Conservation (phyloP, 2,797 vertebrate genomes). For the Chrysocyon brachyurus region DNA sequence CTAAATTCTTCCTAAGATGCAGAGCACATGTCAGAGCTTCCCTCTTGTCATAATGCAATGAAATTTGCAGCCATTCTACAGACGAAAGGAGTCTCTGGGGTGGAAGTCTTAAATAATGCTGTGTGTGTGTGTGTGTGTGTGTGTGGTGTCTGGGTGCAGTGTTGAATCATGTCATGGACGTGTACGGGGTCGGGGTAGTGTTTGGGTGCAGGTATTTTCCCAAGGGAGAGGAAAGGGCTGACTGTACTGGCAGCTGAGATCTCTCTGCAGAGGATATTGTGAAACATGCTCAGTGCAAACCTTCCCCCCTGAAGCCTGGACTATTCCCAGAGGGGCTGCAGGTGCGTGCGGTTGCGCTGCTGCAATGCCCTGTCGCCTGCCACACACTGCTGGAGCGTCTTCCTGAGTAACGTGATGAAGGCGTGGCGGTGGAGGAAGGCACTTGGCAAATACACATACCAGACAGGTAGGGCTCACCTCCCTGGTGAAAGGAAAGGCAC, state of each 20-base stretch:
- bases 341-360: neutral
- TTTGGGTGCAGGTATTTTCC: neutral
- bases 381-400: conserved; percentile 46
- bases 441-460: neutral
- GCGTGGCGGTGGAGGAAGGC: conserved; percentile 67
- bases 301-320: neutral
- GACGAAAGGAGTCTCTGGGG: neutral
- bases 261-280: neutral
- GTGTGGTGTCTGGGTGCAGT: neutral
- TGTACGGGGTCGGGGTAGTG: neutral
- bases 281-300: conserved; percentile 69
- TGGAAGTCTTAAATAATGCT: neutral
- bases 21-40: neutral
- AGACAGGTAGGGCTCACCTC: conserved; percentile 30
- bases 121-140: too few species aligned
- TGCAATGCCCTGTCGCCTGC: neutral
- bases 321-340: neutral
- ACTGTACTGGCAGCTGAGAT: neutral
- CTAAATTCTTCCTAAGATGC: neutral
- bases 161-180: accelerated
- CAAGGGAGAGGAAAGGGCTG: neutral
- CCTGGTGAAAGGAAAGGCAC: conserved; percentile 38
- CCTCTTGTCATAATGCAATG: neutral
- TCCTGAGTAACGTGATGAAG: conserved; percentile 65
- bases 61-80: neutral